Evolutionary conservation across 2,113 vertebrate species (phyloP).

Genomic region (Seriola rivoliana): DNA sequence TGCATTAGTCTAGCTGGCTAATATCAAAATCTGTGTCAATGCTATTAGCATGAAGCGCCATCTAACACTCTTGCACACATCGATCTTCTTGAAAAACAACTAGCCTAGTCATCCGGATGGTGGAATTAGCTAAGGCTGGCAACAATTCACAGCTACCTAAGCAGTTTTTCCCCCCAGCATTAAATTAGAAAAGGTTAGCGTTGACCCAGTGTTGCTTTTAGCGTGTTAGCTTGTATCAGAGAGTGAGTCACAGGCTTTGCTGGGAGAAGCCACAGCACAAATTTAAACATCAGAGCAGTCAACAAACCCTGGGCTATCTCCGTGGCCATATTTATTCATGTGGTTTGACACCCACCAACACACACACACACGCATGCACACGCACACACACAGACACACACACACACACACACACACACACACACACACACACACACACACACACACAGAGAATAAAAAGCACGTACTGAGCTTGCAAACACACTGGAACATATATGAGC

Average conservation of each 20-base stretch:
- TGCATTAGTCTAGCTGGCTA: constrained; percentile 63
- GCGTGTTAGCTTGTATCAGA: constrained; percentile 60
- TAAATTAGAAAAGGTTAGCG: constrained; percentile 61
- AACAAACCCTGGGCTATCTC: constrained; percentile 75
- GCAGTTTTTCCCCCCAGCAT: constrained; percentile 45
- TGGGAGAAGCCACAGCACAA: constrained; percentile 55
- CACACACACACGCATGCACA: constrained; percentile 38
- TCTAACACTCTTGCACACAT: constrained; percentile 36
- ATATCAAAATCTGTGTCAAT: constrained; percentile 58
- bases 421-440: constrained; percentile 36
- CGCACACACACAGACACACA: constrained; percentile 33
- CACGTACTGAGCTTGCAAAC: constrained; percentile 20
- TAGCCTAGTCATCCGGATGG: constrained; percentile 12
- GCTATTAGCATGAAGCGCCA: constrained; percentile 54
- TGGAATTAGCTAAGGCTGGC: constrained; percentile 45
- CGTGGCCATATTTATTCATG: constrained; percentile 73
- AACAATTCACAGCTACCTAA: constrained; percentile 65
- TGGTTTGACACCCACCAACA: constrained; percentile 61
- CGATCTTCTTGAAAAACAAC: constrained; percentile 50
- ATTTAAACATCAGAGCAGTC: constrained; percentile 76
- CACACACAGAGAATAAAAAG: constrained; percentile 29
- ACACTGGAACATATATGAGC: constrained; percentile 38
- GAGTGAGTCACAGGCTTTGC: constrained; percentile 71
- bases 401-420: constrained; percentile 55
- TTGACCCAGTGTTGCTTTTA: constrained; percentile 65